Base-by-base conservation (phyloP, 2,113 vertebrate genomes). In the Oxyruncus cristatus region DNA sequence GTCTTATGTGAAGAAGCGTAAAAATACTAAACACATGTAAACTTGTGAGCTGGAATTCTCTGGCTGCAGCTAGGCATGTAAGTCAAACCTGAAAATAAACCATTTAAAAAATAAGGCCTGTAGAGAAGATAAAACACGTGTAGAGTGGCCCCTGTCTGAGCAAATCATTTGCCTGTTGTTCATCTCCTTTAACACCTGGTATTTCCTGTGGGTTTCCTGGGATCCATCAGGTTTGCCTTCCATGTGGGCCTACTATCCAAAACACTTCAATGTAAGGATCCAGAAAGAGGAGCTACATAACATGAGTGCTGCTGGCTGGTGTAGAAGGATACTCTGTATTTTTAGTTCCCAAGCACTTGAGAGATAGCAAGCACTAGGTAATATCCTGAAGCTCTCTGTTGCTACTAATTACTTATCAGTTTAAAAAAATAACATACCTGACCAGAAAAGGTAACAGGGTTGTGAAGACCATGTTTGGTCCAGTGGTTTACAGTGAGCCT, bases 81-180 rank as follows among this genome's bases (percentile, higher is more conserved):
- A 86, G 33, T 17, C 37, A 86, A 74, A 82, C 18, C 23, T 85
- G 37, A 78, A 90, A 97, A 82, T 47, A 76, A 71, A 52, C 10
- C 3, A 41, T 56, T 89, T 28, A 13, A 88, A 83, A 91, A 88
- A 22, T 37, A 63, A 71, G 44, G 42, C 35, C 3, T 55, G 6
- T 67, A n/a, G 6, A 13, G n/a, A 84, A 83, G 23, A 44, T 7
- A 33, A 88, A 90, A 58, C 6, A 70, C 61, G 39, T 3, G 5
- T 10, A 61, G 30, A 79, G 14, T 32, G 21, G 26, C 18, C 33
- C 23, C 42, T 50, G 23, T 12, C 53, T 83, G n/a, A 82, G 46
- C 9, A 39, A 71, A 50, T 33, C 39, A 10, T 74, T 94, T 49
- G 17, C 15, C 26, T 73, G 6, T 42, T 67, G 19, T 16, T 58